Base-by-base conservation (phyloP, 2,113 vertebrate species). In the Cyanocitta stelleri region DNA sequence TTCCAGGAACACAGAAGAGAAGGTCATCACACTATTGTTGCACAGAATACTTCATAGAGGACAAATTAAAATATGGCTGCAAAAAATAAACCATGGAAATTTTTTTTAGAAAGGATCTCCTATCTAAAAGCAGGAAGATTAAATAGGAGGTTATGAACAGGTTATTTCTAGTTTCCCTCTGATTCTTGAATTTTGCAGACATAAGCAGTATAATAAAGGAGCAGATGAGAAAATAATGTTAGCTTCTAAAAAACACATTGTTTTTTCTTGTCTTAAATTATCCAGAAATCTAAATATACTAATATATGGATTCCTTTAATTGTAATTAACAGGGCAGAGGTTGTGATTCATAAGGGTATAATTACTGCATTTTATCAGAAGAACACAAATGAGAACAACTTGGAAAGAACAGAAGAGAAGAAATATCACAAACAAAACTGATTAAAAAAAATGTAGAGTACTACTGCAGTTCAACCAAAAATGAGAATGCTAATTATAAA, bases 301-400 rank as follows among this genome's bases (percentile, higher is more conserved):
- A 86, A 87, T 79, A 27, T 23, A 66, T 78, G n/a, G 76, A 89
- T 73, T 87, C 54, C 49, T 44, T 79, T 93, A 94, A 87, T 64
- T 87, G 73, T 66, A 95, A 97, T 96, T 96, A 97, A 85, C 15
- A 90, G 66, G 85, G 72, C 69, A 95, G 61, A 87, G 93, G 72
- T 84, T 81, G 83, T 81, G 61, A 92, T 89, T 93, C n/a, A 68
- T 71, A 73, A 78, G 56, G 73, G 33, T 92, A 66, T 96, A 96
- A 97, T 97, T 96, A 95, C 16, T 87, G 61, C 58, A 89, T 92
- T 93, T 93, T 94, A 85, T 46, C 80, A 93, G 79, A 90, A 88
- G 51, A 94, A 85, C 73, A 90, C 6, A 64, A 85, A 74, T 20
- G 73, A 89, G 92, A 92, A 94, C n/a, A 86, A 94, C 73, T 95